Evolutionary conservation across 2,888 invertebrate species (phyloP), one percentile per base, ranked within the genome.

Genomic region (Clunio marinus): DNA sequence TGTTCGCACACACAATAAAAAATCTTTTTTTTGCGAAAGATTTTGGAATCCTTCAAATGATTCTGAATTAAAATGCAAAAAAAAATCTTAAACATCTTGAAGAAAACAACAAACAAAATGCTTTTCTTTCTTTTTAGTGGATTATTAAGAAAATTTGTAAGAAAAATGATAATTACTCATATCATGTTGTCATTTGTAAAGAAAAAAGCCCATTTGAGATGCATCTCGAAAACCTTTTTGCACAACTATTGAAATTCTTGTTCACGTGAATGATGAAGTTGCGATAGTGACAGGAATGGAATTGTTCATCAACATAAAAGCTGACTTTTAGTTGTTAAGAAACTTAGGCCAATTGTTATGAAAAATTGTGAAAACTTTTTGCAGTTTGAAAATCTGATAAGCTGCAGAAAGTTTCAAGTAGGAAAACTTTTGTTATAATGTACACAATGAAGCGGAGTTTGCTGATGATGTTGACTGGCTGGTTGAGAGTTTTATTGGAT

Each of bases 61-160:
- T 20, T n/a, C 25, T 60, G 32, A 8, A 24, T 57, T 57, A 2
- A 10, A n/a, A 57, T 27, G n/a, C 27, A 25, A 24, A 24, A 32
- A 4, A 7, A 10, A 32, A 7, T 32, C 32, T 10, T 10, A 32
- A 32, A 20, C 27, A 51, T 13, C 25, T 25, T 17, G 22, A n/a
- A n/a, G n/a, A 27, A 15, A 51, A 3, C 46, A 65, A 45, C 25
- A 22, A 65, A 27, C n/a, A 17, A 65, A 65, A 55, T 66, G 55
- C 55, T 66, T 45, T 66, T 55, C 35, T 66, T 66, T 66, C 66
- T 66, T 66, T 66, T 66, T 66, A 66, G 66, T 66, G 66, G 55
- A 55, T 27, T 24, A 55, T 66, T 65, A 65, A 51, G 45, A 55
- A 46, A 66, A 27, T 22, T 51, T 51, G 51, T 51, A 51, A 51